Percentiles rank a stretch among this genome's conserved stretches.
phyloP scores from a whole-genome alignment of 2,888 invertebrate species.

The Andricus quercusramuli region DNA sequence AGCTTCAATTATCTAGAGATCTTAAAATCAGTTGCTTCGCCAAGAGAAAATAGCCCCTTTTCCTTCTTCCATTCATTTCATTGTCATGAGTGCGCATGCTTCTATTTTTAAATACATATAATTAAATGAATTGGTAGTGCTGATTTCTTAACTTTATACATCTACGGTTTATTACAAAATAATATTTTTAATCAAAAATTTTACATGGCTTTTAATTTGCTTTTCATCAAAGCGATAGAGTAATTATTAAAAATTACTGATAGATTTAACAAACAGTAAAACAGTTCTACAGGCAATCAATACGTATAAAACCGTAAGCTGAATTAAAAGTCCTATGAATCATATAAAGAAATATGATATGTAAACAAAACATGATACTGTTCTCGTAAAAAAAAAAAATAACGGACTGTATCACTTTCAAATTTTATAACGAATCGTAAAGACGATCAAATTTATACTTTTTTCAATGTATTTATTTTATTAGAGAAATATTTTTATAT shows the following conservation, averaged over 20 bases:
- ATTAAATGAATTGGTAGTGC: not conserved
- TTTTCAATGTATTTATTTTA: no score
- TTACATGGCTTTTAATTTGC: not conserved
- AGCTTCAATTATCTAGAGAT: constrained; percentile 38
- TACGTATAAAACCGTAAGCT: not conserved
- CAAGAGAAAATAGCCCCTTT: constrained; percentile 27
- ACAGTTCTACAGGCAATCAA: not conserved
- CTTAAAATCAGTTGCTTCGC: constrained; percentile 38
- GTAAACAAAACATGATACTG: no score
- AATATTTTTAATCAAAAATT: not conserved
- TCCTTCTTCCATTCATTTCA: constrained; percentile 11
- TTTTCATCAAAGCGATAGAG: not conserved
- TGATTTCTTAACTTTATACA: not conserved
- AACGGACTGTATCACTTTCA: no score
- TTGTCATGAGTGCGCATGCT: constrained; percentile 8
- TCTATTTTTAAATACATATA: not conserved
- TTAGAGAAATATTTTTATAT: no score
- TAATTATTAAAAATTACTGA: not conserved
- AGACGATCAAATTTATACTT: no score
- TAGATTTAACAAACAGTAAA: not conserved
- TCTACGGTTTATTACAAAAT: not conserved
- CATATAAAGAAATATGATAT: not conserved
- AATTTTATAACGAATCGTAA: no score
- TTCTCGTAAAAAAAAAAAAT: no score
- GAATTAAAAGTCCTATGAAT: no score